These are phyloP conservation scores for Ypsolopha sequella DNA, from an alignment of 2,888 invertebrate genomes.

Conservation along the genomic window DNA sequence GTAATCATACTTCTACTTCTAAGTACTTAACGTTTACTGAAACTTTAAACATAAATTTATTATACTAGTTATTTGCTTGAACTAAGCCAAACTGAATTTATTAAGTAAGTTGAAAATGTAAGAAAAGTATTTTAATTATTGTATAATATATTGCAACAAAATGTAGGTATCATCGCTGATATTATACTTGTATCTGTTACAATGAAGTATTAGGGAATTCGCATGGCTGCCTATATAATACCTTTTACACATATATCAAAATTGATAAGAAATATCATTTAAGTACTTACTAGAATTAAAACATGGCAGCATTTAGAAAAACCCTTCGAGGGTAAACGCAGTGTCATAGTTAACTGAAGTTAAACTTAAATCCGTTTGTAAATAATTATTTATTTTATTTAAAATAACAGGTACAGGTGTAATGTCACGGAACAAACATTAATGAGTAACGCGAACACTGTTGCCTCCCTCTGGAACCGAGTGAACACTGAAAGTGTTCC, in stretches of 20 bases:
- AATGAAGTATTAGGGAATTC: constrained; percentile 14
- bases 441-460: constrained; percentile 37
- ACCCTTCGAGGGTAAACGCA: no score
- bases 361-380: not conserved
- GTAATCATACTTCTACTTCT: constrained; percentile 70
- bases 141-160: constrained; percentile 61
- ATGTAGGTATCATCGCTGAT: constrained; percentile 6
- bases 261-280: no score
- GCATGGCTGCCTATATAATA: constrained; percentile 11
- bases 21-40: constrained; percentile 68
- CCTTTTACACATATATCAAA: not conserved
- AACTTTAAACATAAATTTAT: constrained; percentile 70
- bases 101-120: constrained; percentile 69
- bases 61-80: constrained; percentile 71
- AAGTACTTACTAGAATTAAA: no score
- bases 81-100: constrained; percentile 72
- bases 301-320: no score
- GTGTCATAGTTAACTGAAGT: constrained; percentile 1
- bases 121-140: constrained; percentile 69
- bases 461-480: constrained; percentile 53
- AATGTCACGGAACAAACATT: constrained; percentile 1
- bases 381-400: not conserved
- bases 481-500: constrained; percentile 44
- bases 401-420: constrained; percentile 3
- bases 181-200: constrained; percentile 4